phyloP scores from a whole-genome alignment of 2,797 vertebrate genomes.

The Esox masquinongy region DNA sequence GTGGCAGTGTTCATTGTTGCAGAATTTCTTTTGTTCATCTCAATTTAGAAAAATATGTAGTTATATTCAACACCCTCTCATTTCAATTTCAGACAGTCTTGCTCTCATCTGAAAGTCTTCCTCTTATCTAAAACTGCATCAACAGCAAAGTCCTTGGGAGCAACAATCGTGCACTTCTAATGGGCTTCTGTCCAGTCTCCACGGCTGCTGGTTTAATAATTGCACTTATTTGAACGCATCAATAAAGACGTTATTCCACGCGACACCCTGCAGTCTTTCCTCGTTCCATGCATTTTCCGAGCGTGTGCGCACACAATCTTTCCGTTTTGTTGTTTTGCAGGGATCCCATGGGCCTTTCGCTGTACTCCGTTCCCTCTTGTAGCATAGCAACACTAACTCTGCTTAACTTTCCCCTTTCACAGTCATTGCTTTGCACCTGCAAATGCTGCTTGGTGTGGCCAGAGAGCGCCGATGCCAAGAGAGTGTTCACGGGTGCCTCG shows the following conservation, averaged over 20 bases:
- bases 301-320: constrained; percentile 12
- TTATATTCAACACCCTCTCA: constrained; percentile 72
- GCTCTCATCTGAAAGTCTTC: constrained; percentile 47
- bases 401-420: constrained; percentile 35
- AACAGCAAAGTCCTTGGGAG: constrained; percentile 37
- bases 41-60: constrained; percentile 89
- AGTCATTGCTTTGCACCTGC: constrained; percentile 59
- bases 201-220: constrained; percentile 60
- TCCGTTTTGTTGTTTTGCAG: constrained; percentile 42
- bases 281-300: constrained; percentile 25
- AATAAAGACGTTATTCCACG: constrained; percentile 61
- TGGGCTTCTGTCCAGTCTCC: constrained; percentile 4
- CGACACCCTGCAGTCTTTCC: constrained; percentile 46
- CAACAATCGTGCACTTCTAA: constrained; percentile 25
- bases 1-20: constrained; percentile 63
- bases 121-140: constrained; percentile 26
- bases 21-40: constrained; percentile 57
- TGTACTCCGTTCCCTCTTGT: constrained; percentile 35
- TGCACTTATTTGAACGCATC: constrained; percentile 78
- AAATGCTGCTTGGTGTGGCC: constrained; percentile 51
- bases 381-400: constrained; percentile 46
- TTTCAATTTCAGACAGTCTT: constrained; percentile 46
- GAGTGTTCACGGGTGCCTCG: constrained; percentile 7
- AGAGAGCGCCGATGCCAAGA: constrained; percentile 49
- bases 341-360: constrained; percentile 36